Evolutionary conservation across 2,888 invertebrate species (phyloP), one percentile per base, ranked within the genome.

Genomic region (Eupithecia pulchellata): DNA sequence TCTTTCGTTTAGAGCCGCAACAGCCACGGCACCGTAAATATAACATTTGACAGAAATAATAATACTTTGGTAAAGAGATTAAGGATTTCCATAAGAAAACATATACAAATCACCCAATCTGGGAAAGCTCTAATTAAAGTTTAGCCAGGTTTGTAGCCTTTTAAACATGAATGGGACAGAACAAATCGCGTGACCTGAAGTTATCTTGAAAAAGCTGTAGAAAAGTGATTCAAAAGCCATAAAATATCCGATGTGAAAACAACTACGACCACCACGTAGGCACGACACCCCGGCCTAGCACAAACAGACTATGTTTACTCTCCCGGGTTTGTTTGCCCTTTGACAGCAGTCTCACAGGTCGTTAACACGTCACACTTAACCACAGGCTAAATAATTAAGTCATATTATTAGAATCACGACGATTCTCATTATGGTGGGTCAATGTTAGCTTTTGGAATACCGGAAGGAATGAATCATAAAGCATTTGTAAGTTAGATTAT

Each of bases 291-390:
- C 87, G 86, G 83, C 83, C 63, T 77, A 72, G 74, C 76, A 78
- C 86, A 90, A 91, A 90, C 89, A 89, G 76, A 81, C 84, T 78
- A 64, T 91, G 91, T 91, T 91, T 89, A 80, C 87, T 78, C 80
- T 86, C 85, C 83, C 74, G 81, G 77, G 76, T 81, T 78, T 93
- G 91, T 93, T 93, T 93, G 86, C 87, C 88, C 89, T 93, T 93
- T 93, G 93, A 92, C 93, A 92, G 92, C 93, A 91, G 86, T 91
- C 91, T 91, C 92, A 92, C 93, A 91, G 92, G 91, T 93, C 91
- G 89, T 94, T 94, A 93, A 88, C 92, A 90, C 88, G 84, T 91
- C 90, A 88, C 85, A 85, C 86, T 88, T 91, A 89, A 91, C 89
- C 88, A 86, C 83, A 84, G 78, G 81, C 47, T 73, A 69, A 73